A percentile compares a stretch with the other conserved stretches of the same genome.
phyloP scores from a whole-genome alignment of 2,888 invertebrate species.

The Elaeidobius kamerunicus region DNA sequence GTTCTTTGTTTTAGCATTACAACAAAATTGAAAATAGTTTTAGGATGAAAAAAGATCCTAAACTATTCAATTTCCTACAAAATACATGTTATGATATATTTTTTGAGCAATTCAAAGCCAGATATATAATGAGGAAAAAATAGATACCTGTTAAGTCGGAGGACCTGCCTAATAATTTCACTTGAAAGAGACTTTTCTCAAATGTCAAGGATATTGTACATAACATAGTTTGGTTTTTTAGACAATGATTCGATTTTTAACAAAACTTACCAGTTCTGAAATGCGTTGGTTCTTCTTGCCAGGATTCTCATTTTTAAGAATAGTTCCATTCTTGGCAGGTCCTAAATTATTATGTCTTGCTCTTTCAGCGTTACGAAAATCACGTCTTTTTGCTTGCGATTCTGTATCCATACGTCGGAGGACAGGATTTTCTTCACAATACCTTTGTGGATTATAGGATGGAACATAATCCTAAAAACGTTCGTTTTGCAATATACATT shows the following conservation, averaged over 20 bases:
- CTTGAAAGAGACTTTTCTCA: not conserved
- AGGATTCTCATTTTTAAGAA: not conserved
- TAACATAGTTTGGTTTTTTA: too few species aligned
- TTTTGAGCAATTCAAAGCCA: too few species aligned
- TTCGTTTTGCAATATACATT: not conserved
- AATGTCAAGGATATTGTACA: too few species aligned
- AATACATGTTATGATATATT: not conserved
- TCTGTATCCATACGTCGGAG: slow-evolving; percentile 34
- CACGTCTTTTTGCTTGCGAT: slow-evolving; percentile 32
- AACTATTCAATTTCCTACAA: not conserved
- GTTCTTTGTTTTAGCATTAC: not conserved
- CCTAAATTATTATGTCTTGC: slow-evolving; percentile 23
- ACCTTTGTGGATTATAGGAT: slow-evolving; percentile 35
- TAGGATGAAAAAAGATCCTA: not conserved
- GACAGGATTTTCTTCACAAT: slow-evolving; percentile 32
- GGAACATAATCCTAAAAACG: slow-evolving; percentile 29
- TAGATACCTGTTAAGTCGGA: too few species aligned
- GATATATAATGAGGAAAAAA: too few species aligned
- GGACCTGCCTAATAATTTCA: too few species aligned
- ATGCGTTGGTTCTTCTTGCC: not conserved
- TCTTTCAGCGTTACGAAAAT: slow-evolving; percentile 37
- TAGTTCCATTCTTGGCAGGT: not conserved
- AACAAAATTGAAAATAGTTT: not conserved
- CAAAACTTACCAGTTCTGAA: too few species aligned
- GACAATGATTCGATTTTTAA: too few species aligned